Base-by-base conservation (phyloP, 1,140 invertebrate species). In the Cotesia chilonis region DNA sequence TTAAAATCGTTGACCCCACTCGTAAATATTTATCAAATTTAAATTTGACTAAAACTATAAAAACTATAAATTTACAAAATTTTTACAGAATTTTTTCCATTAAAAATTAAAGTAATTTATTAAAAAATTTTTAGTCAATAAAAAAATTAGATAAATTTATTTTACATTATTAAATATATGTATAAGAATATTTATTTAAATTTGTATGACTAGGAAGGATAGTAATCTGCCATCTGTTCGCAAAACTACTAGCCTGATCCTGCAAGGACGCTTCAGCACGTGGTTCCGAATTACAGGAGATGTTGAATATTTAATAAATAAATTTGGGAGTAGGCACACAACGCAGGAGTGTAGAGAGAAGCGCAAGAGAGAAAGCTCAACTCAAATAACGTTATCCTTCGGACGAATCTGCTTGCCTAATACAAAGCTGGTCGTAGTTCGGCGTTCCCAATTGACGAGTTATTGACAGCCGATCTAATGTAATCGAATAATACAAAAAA, bases 371-470 rank as follows among this genome's bases (percentile, higher is more conserved):
- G 67, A 68, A 79, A 65, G 60, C 35, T 17, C 12, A 20, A 67
- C 4, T 7, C 28, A 28, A 28, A 28, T 28, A 28, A 20, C 17
- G 7, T 68, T 38, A 20, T 41, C 80, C 70, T 77, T 74, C 79
- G 79, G 78, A 68, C 66, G 77, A 80, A 83, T 84, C 81, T 86
- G 84, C 67, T 85, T 74, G 78, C 83, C 83, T 86, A 84, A 74
- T 86, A 86, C 81, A 84, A 85, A 85, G 82, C 85, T 87, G 85
- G 84, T 86, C 85, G 82, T 79, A 75, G 79, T 81, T 82, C 84
- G 86, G 84, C 82, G 84, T 86, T 86, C 81, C 85, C 84, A 83
- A 86, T 86, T 86, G 85, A 87, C 81, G 80, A 83, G 81, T 75
- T 76, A 85, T 87, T 84, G 85, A 86, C 85, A 85, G 81, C 75